These are phyloP conservation scores for Alloscopus bannaensis DNA, from an alignment of 2,888 invertebrate species.

Conservation along the genomic window DNA sequence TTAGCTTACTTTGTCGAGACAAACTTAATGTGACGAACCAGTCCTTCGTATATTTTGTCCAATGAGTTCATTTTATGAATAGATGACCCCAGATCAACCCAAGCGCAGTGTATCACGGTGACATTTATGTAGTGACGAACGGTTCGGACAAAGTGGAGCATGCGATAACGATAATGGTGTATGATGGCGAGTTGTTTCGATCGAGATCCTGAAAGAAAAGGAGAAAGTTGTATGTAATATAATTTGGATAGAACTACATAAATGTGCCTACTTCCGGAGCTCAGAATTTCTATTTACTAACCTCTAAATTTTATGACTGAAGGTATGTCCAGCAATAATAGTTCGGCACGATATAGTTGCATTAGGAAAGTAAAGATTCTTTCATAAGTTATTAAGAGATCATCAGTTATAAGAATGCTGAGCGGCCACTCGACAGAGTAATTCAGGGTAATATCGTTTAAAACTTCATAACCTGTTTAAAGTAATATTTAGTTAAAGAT, in stretches of 20 bases:
- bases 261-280: background rate
- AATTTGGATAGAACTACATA: background rate
- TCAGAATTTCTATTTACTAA: slow-evolving; percentile 9
- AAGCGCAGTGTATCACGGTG: slow-evolving; percentile 84
- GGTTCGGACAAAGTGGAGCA: slow-evolving; percentile 86
- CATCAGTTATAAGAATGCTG: slow-evolving; percentile 85
- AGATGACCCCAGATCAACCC: slow-evolving; percentile 84
- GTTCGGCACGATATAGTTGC: slow-evolving; percentile 85
- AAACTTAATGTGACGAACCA: slow-evolving; percentile 85
- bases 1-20: slow-evolving; percentile 80
- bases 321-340: slow-evolving; percentile 85
- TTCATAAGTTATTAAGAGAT: slow-evolving; percentile 83
- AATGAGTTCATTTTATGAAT: slow-evolving; percentile 81
- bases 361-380: slow-evolving; percentile 86
- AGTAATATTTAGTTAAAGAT: no score
- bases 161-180: slow-evolving; percentile 84
- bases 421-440: slow-evolving; percentile 87
- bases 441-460: slow-evolving; percentile 82
- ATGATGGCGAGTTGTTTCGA: slow-evolving; percentile 84
- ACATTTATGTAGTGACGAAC: slow-evolving; percentile 87
- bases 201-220: slow-evolving; percentile 41
- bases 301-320: slow-evolving; percentile 74
- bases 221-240: background rate
- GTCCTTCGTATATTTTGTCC: slow-evolving; percentile 84
- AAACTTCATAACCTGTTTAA: slow-evolving; percentile 75